Evolutionary conservation across 2,113 vertebrate species (phyloP), one percentile per base, ranked within the genome.

Genomic region (Triplophysa tibetana): DNA sequence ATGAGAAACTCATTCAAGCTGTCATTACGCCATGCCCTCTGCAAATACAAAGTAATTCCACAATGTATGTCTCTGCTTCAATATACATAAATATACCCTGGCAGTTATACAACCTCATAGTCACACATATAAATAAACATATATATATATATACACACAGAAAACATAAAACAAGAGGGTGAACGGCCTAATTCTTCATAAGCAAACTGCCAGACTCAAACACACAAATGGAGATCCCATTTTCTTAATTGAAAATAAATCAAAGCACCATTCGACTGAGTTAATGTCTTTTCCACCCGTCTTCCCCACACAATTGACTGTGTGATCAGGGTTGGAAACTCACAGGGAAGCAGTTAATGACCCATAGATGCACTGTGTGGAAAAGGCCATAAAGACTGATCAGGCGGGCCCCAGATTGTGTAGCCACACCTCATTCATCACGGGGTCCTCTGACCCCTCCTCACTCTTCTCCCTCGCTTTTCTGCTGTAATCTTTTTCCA

Each of bases 191-290:
- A 64, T 52, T 60, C 69, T 63, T 69, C 48, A 60, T 33, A 60
- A 56, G 45, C 38, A 52, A 68, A 29, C 61, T 61, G 54, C 70
- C 74, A 67, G 68, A 24, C 65, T 79, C 43, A 65, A 48, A 80
- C 74, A 84, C 68, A 79, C 3, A 17, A 83, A 81, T 23, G 45
- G 68, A 79, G 66, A 60, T 86, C 48, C 72, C 82, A 75, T 76
- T 56, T 41, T 74, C 78, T 73, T 85, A 86, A 85, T 56, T 82
- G 81, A 87, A 84, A 84, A 85, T 86, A 86, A 87, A 87, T 86
- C 83, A 80, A 24, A 63, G 70, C 54, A 29, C 48, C 72, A 72
- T 78, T 63, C 63, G 13, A 67, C 66, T 65, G 73, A 63, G 62
- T 78, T 73, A 81, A 78, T 81, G 65, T 82, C 33, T 67, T 83